Conservation (phyloP, 2,888 invertebrate genomes). For the Neoscelio sp. region DNA sequence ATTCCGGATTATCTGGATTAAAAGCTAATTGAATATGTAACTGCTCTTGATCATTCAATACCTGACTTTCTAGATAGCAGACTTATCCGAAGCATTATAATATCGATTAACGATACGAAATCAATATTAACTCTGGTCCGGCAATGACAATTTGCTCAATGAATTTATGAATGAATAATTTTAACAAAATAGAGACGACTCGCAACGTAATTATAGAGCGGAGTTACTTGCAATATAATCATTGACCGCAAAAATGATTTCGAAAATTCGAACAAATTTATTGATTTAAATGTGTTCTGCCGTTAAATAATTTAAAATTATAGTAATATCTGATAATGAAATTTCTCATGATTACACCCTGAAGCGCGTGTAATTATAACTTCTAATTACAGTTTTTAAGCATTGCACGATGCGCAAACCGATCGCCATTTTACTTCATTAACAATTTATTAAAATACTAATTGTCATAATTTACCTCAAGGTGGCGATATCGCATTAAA, state of each 20-base stretch:
- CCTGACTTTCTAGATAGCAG: constrained; percentile 36
- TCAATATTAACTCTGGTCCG: constrained; percentile 23
- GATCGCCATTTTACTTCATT: constrained; percentile 15
- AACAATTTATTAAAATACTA: constrained; percentile 37
- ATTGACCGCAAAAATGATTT: too few relatives aligned
- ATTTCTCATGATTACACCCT: constrained; percentile 43
- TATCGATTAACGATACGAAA: constrained; percentile 20
- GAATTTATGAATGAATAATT: too few relatives aligned
- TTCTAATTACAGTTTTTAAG: constrained; percentile 42
- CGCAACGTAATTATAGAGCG: too few relatives aligned
- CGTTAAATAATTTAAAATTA: constrained; percentile 25
- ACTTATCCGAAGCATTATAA: constrained; percentile 41
- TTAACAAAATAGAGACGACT: too few relatives aligned
- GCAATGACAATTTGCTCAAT: constrained; percentile 1
- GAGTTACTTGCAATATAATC: too few relatives aligned
- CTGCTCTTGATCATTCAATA: constrained; percentile 41
- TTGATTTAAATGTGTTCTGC: constrained; percentile 13
- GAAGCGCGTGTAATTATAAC: constrained; percentile 39
- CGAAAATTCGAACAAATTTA: constrained; percentile 1
- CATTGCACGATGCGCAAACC: constrained; percentile 26
- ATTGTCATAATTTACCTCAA: constrained; percentile 7
- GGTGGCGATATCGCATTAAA: neutral
- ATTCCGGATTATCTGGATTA: constrained; percentile 50
- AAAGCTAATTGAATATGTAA: constrained; percentile 53
- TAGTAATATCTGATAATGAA: constrained; percentile 31